phyloP scores from a whole-genome alignment of 2,113 vertebrate genomes.

The Podarcis cretensis region DNA sequence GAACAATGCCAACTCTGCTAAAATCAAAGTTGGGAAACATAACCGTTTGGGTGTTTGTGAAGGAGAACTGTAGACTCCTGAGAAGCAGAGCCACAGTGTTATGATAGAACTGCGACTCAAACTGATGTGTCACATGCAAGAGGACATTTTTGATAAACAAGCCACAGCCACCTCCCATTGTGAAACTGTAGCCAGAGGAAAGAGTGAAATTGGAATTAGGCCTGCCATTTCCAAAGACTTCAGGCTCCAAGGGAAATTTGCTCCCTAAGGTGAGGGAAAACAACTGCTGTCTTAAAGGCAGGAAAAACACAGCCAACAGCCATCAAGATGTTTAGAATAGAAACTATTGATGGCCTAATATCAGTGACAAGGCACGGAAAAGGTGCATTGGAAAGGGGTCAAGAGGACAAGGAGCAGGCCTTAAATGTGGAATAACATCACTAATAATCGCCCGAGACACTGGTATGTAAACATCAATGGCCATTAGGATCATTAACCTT shows the following conservation, averaged over 20 bases:
- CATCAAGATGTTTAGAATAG: conserved; percentile 27
- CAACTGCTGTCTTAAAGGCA: conserved; percentile 36
- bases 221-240: conserved; percentile 16
- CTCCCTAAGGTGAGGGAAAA: conserved; percentile 35
- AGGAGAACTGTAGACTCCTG: neutral
- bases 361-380: conserved; percentile 31
- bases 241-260: conserved; percentile 6
- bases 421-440: conserved; percentile 20
- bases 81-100: neutral
- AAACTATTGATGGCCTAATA: conserved; percentile 29
- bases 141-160: neutral
- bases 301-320: conserved; percentile 24
- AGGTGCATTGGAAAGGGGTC: conserved; percentile 39
- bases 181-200: neutral
- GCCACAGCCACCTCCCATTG: neutral
- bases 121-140: neutral
- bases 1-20: accelerated
- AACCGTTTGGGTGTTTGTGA: neutral
- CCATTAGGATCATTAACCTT: conserved; percentile 27
- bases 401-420: conserved; percentile 37
- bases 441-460: conserved; percentile 26
- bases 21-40: neutral
- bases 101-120: neutral
- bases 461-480: neutral
- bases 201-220: neutral